A percentile compares a stretch with the other conserved stretches of the same genome.
These are phyloP conservation scores for Hypocryptadius cinnamomeus DNA, from an alignment of 2,113 vertebrate species.

Conservation along the genomic window DNA sequence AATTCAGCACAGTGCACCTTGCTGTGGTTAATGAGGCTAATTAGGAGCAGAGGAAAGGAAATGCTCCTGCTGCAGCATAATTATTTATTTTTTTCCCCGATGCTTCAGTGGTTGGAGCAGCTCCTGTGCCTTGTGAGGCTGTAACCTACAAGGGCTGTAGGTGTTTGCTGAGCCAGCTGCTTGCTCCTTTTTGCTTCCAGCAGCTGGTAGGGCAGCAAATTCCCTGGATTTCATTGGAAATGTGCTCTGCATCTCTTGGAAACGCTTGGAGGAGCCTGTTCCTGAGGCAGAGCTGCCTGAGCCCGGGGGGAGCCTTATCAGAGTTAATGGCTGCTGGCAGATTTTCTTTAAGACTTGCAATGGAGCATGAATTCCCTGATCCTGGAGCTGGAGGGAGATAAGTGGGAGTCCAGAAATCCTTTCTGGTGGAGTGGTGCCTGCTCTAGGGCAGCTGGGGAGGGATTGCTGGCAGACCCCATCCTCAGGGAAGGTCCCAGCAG, in stretches of 20 bases:
- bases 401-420: background rate
- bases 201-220: background rate
- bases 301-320: background rate
- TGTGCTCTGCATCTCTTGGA: background rate
- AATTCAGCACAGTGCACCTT: background rate
- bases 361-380: background rate
- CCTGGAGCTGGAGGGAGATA: background rate
- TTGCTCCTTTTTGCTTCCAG: background rate
- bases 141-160: rapidly evolving
- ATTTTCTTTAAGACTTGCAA: background rate
- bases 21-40: background rate
- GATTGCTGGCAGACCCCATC: no score
- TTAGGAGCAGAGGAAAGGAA: background rate
- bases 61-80: background rate
- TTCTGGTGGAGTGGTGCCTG: background rate
- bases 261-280: background rate
- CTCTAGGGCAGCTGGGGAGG: background rate
- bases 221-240: background rate
- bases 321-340: background rate
- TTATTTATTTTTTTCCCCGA: background rate
- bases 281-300: background rate
- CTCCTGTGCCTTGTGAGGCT: background rate
- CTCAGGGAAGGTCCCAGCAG: no score
- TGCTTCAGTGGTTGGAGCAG: background rate
- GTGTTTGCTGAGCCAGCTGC: background rate